Evolutionary conservation across 2,888 invertebrate species (phyloP).

Genomic region (Bruchidius siliquastri): DNA sequence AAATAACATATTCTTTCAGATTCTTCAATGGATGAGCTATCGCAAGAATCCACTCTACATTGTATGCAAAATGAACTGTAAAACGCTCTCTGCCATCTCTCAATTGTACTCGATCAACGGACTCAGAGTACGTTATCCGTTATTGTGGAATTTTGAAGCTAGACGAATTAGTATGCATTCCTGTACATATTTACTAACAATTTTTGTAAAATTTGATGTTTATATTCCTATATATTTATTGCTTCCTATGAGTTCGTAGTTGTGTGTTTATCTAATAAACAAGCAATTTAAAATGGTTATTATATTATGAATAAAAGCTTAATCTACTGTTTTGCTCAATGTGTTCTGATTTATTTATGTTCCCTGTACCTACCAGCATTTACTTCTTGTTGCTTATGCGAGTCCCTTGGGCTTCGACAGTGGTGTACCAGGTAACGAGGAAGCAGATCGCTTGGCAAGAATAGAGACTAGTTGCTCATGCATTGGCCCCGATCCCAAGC

Average conservation of each 20-base stretch:
- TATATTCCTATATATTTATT: background rate
- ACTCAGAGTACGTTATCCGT: background rate
- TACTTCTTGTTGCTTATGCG: no score
- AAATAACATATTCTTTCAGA: slow-evolving; percentile 53
- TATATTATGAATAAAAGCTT: background rate
- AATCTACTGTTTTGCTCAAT: background rate
- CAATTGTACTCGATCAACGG: background rate
- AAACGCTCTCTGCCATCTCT: slow-evolving; percentile 21
- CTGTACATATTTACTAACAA: slow-evolving; percentile 12
- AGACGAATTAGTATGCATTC: background rate
- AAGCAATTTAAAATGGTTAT: slow-evolving; percentile 12
- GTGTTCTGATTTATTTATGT: background rate
- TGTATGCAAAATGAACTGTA: slow-evolving; percentile 80
- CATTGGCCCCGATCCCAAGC: no score
- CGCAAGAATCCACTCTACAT: slow-evolving; percentile 81
- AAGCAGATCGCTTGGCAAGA: no score
- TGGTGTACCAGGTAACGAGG: no score
- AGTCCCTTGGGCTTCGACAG: no score
- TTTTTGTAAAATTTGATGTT: slow-evolving; percentile 9
- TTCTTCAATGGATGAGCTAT: slow-evolving; percentile 79
- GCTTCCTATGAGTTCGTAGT: slow-evolving; percentile 3
- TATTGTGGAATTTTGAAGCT: background rate
- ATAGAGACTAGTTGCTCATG: no score
- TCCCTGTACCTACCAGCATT: background rate
- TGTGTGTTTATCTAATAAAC: slow-evolving; percentile 20